Base-by-base conservation (phyloP, 2,888 invertebrate genomes). In the Pharmacophagus antenor region DNA sequence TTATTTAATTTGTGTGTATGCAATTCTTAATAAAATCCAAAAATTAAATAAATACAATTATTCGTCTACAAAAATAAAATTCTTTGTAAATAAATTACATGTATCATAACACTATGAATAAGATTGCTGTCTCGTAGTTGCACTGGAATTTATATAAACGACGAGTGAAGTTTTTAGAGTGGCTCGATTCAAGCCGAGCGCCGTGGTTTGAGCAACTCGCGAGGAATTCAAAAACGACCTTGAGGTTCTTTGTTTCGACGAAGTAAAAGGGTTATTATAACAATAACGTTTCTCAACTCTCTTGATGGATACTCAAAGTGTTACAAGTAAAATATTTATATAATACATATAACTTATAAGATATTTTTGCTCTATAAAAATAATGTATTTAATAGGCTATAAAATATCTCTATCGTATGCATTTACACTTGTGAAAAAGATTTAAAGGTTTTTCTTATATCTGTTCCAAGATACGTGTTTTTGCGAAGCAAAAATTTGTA, bases 181-280 rank as follows among this genome's bases (percentile, higher is more conserved):
- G 25, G 47, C 52, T 42, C 74, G 69, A 70, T 71, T 74, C 76
- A 77, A 76, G 69, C 47, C 75, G 70, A 81, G 79, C 80, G 74
- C 83, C 76, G 71, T 62, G 62, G 71, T 77, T 80, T 83, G 73
- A 70, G 83, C 76, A 82, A 84, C 71, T 68, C 71, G 64, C 73
- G 67, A 71, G 70, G 76, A 79, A 79, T 79, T 77, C 72, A 73
- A 72, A 73, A 72, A 77, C 69, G 76, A 74, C 82, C 82, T 83
- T 84, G 78, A 74, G 75, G 22, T 70, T 78, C 80, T 83, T 82
- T 83, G 58, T 61, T 56, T 61, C 56, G 61, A 27, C 42, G 51
- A 20, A 56, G 51, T 61, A 61, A 61, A 51, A 56, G 56, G 61
- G 61, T 61, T 61, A 56, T 56, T 52, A 61, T 52, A 47, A 41